phyloP scores from a whole-genome alignment of 2,888 invertebrate genomes.

The Bugula neritina region DNA sequence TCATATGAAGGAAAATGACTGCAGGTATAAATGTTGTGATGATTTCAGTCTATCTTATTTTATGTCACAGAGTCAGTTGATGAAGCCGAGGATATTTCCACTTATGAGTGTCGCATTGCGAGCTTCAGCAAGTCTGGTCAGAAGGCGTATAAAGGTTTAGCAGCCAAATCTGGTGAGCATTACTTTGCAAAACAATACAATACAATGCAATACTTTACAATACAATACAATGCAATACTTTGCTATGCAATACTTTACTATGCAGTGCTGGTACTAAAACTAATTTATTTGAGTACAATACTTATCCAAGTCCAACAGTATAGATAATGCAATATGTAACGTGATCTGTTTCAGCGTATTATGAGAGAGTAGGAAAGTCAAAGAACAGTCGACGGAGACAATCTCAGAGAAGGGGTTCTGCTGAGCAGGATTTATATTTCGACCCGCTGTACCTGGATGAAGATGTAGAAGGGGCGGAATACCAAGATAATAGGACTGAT shows the following conservation, averaged over 20 bases:
- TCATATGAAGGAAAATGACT: too few species aligned
- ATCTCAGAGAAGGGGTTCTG: not conserved
- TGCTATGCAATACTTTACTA: not conserved
- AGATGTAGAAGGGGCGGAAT: not conserved
- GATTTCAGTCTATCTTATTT: too few species aligned
- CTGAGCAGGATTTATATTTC: not conserved
- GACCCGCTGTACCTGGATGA: not conserved
- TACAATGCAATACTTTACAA: not conserved
- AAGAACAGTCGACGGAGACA: not conserved
- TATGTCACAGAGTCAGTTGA: not conserved
- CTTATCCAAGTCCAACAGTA: too few species aligned
- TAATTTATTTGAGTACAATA: too few species aligned
- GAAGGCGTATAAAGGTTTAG: not conserved
- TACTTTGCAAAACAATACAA: not conserved
- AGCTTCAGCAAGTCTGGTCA: not conserved
- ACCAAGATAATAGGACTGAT: not conserved
- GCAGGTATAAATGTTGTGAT: too few species aligned
- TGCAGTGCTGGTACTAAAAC: too few species aligned
- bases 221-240: not conserved
- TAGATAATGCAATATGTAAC: too few species aligned
- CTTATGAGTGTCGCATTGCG: conserved; percentile 19
- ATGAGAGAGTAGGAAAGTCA: not conserved
- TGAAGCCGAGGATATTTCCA: not conserved
- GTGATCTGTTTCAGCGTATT: not conserved
- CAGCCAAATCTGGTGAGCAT: not conserved